phyloP scores from a whole-genome alignment of 2,797 vertebrate species.

The Chaetophractus vellerosus region DNA sequence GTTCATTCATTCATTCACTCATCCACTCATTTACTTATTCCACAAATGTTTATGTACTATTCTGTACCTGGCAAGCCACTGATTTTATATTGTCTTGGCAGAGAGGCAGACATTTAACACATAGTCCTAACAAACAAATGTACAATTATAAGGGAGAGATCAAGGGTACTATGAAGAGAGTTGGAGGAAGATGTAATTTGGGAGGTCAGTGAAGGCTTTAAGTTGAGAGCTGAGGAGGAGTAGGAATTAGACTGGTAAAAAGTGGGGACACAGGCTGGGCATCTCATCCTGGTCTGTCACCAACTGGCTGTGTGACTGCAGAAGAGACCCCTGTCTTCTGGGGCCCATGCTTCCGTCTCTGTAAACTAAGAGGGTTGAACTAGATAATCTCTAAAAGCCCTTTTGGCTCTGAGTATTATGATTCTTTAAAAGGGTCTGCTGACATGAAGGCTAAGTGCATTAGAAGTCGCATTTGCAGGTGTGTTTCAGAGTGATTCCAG shows the following conservation, averaged over 20 bases:
- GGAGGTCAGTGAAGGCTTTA: neutral
- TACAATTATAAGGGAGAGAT: neutral
- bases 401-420: neutral
- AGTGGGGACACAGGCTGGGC: neutral
- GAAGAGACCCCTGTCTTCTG: neutral
- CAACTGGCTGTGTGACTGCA: neutral
- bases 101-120: neutral
- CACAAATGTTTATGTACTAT: neutral
- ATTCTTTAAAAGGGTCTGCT: neutral
- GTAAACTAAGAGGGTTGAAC: neutral
- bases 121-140: neutral
- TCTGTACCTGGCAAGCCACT: neutral
- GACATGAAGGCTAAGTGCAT: neutral
- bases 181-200: neutral
- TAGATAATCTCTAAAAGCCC: neutral
- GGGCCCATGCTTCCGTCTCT: neutral
- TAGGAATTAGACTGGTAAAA: neutral
- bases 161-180: neutral
- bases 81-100: neutral
- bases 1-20: neutral
- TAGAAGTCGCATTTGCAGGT: constrained; percentile 19
- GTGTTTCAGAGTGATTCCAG: neutral
- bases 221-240: neutral
- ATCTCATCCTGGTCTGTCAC: neutral
- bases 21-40: neutral